phyloP scores from a whole-genome alignment of 2,113 vertebrate genomes.

The Pyxicephalus adspersus region DNA sequence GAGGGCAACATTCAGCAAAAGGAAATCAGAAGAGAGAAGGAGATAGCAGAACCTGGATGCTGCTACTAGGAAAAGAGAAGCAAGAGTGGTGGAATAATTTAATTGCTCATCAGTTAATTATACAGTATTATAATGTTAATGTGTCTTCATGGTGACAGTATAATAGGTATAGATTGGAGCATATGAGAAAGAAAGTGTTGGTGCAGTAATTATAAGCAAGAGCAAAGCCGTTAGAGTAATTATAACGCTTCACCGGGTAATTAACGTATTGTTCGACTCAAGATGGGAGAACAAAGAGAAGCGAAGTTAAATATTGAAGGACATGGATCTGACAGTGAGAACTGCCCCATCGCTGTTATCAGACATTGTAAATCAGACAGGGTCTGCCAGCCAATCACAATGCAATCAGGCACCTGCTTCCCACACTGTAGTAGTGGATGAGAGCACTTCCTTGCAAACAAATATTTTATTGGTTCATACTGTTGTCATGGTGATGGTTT shows the following conservation, averaged over 20 bases:
- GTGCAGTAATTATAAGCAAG: constrained; percentile 84
- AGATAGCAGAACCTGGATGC: constrained; percentile 79
- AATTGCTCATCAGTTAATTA: constrained; percentile 94
- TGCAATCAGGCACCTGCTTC: constrained; percentile 12
- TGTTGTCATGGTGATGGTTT: background rate
- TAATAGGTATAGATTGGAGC: constrained; percentile 83
- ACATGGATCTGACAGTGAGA: constrained; percentile 72
- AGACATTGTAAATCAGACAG: constrained; percentile 37
- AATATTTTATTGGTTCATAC: constrained; percentile 16
- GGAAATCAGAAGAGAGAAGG: constrained; percentile 69
- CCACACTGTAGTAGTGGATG: background rate
- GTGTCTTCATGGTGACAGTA: constrained; percentile 86
- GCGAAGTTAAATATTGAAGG: constrained; percentile 88
- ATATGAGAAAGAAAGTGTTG: constrained; percentile 80
- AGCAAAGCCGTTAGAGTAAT: constrained; percentile 89
- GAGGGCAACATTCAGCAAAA: constrained; percentile 63
- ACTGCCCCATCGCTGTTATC: constrained; percentile 49
- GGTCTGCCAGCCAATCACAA: constrained; percentile 34
- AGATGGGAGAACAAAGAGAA: constrained; percentile 79
- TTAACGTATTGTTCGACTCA: constrained; percentile 89
- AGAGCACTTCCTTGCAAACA: background rate
- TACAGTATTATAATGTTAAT: constrained; percentile 92
- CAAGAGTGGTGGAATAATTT: constrained; percentile 90
- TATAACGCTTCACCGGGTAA: constrained; percentile 90
- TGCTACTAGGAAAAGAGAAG: constrained; percentile 78